Base-by-base conservation (phyloP, 2,797 vertebrate species). In the Pogoniulus pusillus region DNA sequence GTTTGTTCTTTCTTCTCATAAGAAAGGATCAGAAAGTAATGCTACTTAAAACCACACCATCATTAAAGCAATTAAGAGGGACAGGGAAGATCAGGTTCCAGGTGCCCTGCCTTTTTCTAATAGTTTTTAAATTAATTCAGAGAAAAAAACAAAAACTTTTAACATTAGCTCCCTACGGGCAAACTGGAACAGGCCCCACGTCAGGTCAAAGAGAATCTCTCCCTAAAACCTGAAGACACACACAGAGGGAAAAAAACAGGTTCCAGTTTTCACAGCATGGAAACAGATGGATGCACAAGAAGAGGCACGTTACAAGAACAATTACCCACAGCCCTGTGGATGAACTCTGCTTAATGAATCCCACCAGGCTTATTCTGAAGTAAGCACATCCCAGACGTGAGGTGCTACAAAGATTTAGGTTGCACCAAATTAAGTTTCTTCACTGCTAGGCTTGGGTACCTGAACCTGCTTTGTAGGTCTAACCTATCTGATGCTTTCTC, bases 201-300 rank as follows among this genome's bases (percentile, higher is more conserved):
- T 60, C 23, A 35, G 18, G 26, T 34, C 54, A 80, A 85, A 95
- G 35, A 62, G n/a, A 89, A 91, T 62, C 65, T 62, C 41, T 71
- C 78, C 58, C 54, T 58, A 85, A 85, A 74, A 91, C 9, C 35
- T 63, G 10, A 30, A 49, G 9, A 71, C 32, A 89, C 15, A 62
- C 10, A 24, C 2, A 65, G 18, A 72, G 8, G 12, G n/a, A 54
- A 88, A 34, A 86, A 34, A 66, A 4, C 3, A 66, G 22, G 16
- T 82, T 60, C 32, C 34, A 35, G 49, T 71, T 82, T 64, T 57
- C 80, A 27, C 24, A 19, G 17, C 7, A 70, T 2, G 9, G 35
- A 79, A 88, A 76, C 5, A 53, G 0, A 75, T 0, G 0, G 23
- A 79, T 16, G 18, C 12, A 83, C 12, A 77, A 74, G 73, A 90